Conservation (phyloP, 37 sponge, comb jelly and placozoan genomes). For the Aplysina aerophoba region DNA sequence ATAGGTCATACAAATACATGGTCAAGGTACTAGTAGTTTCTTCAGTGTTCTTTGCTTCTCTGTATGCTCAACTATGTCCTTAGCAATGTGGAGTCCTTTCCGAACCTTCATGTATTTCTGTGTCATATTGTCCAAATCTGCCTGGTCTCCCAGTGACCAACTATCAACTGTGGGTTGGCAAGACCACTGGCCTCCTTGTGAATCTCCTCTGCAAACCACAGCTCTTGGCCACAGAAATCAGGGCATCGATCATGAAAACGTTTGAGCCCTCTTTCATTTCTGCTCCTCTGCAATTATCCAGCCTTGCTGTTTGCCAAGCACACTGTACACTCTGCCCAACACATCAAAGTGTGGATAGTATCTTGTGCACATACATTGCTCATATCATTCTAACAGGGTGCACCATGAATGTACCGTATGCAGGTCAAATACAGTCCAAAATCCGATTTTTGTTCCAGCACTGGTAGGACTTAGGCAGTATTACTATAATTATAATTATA, state of each 20-base stretch:
- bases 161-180: slow-evolving; percentile 95
- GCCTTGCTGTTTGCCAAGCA: slow-evolving; percentile 85
- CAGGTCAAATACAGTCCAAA: no score
- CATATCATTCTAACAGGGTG: slow-evolving; percentile 89
- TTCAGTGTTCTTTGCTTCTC: slow-evolving; percentile 96
- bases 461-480: no score
- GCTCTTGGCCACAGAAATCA: slow-evolving; percentile 94
- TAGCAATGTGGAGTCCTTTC: slow-evolving; percentile 87
- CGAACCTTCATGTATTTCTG: slow-evolving; percentile 90
- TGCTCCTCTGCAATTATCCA: slow-evolving; percentile 80
- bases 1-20: no score
- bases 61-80: slow-evolving; percentile 90
- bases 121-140: slow-evolving; percentile 91
- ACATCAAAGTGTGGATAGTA: slow-evolving; percentile 93
- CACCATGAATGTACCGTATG: slow-evolving; percentile 77
- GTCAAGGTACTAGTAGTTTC: no score
- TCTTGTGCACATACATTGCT: slow-evolving; percentile 91
- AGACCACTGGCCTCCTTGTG: slow-evolving; percentile 95
- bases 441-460: no score
- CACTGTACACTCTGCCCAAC: slow-evolving; percentile 88
- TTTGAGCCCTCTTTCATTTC: slow-evolving; percentile 90
- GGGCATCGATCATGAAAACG: slow-evolving; percentile 79
- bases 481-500: no score
- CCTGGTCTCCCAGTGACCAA: slow-evolving; percentile 98
- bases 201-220: slow-evolving; percentile 97